Percentiles rank a stretch among this genome's conserved stretches.
Evolutionary conservation across 2,888 invertebrate species (phyloP).

Genomic region (Lordiphosa andalusiaca): DNA sequence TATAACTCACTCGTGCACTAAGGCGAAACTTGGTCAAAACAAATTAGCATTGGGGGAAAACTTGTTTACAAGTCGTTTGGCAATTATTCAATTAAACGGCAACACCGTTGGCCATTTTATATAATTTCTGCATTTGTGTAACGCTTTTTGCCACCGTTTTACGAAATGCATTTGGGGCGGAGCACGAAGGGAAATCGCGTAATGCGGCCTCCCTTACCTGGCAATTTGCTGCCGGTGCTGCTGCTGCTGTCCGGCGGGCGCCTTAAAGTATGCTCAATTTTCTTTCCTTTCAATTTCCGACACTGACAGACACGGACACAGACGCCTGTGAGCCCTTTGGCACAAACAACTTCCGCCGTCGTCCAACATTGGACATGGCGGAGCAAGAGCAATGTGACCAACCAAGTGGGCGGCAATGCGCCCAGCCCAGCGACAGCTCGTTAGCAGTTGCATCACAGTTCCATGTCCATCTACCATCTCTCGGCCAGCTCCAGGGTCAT

Average conservation of each 20-base stretch:
- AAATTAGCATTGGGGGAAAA: conserved; percentile 16
- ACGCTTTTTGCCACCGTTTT: conserved; percentile 18
- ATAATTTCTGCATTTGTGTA: conserved; percentile 38
- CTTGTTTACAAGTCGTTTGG: conserved; percentile 69
- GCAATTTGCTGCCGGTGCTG: conserved; percentile 1
- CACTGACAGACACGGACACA: conserved; percentile 44
- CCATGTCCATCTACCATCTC: conserved; percentile 1
- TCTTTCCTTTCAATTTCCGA: conserved; percentile 58
- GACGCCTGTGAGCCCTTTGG: conserved; percentile 41
- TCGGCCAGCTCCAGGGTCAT: conserved; percentile 3
- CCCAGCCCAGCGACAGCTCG: conserved; percentile 27
- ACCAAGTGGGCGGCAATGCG: background rate
- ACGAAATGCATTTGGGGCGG: conserved; percentile 48
- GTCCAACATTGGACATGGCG: background rate
- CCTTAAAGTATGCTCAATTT: conserved; percentile 56
- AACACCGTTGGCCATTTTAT: conserved; percentile 40
- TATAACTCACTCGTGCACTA: background rate
- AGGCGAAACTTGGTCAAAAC: too few relatives aligned
- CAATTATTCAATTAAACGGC: conserved; percentile 68
- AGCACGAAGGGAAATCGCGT: conserved; percentile 53
- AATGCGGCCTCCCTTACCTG: conserved; percentile 27
- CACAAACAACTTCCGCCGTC: conserved; percentile 53
- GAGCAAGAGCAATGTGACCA: background rate
- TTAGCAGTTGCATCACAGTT: conserved; percentile 56
- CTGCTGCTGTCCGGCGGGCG: conserved; percentile 13